Percentiles rank a stretch among this genome's conserved stretches.
Conservation (phyloP, 1,140 invertebrate species). For the Monomorium pharaonis region DNA sequence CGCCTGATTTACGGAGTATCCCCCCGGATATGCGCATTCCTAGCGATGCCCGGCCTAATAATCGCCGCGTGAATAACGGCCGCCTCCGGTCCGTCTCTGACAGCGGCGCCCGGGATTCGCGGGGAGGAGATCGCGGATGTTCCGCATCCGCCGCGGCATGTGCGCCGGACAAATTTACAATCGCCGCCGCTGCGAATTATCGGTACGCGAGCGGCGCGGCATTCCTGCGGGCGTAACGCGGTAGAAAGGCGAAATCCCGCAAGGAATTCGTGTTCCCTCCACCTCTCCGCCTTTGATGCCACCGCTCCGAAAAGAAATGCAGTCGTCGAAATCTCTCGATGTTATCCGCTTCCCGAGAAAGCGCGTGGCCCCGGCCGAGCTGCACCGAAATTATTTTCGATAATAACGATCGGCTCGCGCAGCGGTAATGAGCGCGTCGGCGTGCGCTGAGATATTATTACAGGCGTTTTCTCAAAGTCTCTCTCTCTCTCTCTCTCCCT, state of each 20-base stretch:
- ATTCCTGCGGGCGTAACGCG: conserved; percentile 54
- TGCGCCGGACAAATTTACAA: conserved; percentile 59
- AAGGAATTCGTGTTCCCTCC: conserved; percentile 48
- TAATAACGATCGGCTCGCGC: conserved; percentile 30
- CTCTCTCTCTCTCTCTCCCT: not conserved
- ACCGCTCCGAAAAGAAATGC: conserved; percentile 33
- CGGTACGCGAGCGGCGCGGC: conserved; percentile 35
- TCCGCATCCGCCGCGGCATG: not conserved
- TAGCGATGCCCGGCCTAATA: conserved; percentile 72
- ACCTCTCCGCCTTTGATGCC: not conserved
- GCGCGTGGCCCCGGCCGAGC: not conserved
- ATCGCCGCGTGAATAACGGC: conserved; percentile 71
- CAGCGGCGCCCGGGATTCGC: not conserved
- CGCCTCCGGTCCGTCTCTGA: conserved; percentile 42
- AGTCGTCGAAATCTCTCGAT: conserved; percentile 22
- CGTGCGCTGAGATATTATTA: conserved; percentile 32
- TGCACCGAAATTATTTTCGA: conserved; percentile 57
- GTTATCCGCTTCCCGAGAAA: conserved; percentile 32
- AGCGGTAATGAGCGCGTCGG: not conserved
- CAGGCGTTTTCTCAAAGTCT: not conserved
- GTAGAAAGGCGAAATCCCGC: conserved; percentile 53
- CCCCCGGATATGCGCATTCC: conserved; percentile 30
- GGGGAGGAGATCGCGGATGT: conserved; percentile 20
- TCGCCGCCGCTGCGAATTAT: conserved; percentile 39
- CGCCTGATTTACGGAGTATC: conserved; percentile 54